Percentiles rank a stretch among this genome's conserved stretches.
These are phyloP conservation scores for Mionectes olivaceus DNA, from an alignment of 2,797 vertebrate species.

Conservation along the genomic window DNA sequence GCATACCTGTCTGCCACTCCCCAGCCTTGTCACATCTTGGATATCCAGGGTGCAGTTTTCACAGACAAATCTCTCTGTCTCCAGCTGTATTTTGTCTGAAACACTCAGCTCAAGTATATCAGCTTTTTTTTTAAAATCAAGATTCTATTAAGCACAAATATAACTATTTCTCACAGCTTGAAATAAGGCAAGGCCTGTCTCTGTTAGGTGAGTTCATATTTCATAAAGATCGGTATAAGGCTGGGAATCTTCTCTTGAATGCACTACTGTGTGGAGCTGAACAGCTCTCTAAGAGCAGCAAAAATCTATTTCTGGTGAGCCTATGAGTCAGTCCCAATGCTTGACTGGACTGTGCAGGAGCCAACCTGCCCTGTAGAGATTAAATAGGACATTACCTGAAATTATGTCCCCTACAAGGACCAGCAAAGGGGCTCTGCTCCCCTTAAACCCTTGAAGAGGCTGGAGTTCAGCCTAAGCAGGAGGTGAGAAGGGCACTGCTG, in stretches of 20 bases:
- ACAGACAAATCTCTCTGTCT: neutral
- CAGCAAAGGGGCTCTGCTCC: neutral
- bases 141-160: neutral
- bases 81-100: neutral
- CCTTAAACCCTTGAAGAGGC: neutral
- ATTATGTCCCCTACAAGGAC: neutral
- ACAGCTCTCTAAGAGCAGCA: neutral
- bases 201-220: neutral
- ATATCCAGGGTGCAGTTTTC: neutral
- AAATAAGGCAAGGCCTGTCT: neutral
- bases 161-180: neutral
- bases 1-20: neutral
- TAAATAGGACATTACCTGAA: neutral
- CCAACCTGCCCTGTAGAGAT: neutral
- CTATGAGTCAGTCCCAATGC: neutral
- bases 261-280: neutral
- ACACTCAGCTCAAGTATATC: neutral
- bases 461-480: neutral
- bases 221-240: neutral
- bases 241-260: neutral
- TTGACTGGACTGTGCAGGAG: neutral
- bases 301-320: neutral
- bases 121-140: neutral
- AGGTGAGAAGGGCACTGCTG: neutral
- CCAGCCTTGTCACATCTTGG: neutral